Conservation (phyloP, 2,797 vertebrate genomes). For the Tenualosa ilisha region DNA sequence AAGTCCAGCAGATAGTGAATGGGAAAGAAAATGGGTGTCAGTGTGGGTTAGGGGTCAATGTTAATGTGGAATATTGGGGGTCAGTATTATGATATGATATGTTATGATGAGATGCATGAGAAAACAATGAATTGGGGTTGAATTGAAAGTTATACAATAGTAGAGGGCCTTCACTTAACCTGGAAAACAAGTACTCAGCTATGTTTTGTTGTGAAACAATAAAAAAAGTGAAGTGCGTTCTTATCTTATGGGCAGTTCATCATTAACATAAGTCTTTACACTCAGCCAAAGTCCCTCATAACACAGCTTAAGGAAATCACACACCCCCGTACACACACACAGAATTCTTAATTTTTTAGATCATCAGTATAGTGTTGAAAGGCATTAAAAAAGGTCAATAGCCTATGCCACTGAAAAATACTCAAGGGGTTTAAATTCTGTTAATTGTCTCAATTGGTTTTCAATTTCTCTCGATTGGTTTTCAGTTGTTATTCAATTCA, state of each 20-base stretch:
- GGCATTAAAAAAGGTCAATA: neutral
- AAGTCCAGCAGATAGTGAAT: neutral
- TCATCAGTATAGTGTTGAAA: neutral
- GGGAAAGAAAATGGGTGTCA: neutral
- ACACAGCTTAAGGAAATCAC: neutral
- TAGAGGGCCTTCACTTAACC: neutral
- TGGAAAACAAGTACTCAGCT: neutral
- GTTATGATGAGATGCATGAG: no score
- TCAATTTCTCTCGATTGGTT: no score
- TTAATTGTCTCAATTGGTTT: no score
- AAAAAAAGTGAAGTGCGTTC: neutral
- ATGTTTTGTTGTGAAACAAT: neutral
- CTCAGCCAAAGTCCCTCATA: neutral
- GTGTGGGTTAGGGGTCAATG: neutral
- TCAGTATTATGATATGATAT: neutral
- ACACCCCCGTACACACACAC: no score
- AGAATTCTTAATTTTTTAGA: neutral
- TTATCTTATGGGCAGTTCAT: neutral
- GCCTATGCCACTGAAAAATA: no score
- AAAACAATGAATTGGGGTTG: neutral
- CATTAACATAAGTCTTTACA: neutral
- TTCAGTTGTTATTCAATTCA: neutral
- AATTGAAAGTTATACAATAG: neutral
- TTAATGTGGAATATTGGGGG: no score
- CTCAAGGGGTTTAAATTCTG: no score